Evolutionary conservation across 2,888 invertebrate species (phyloP).

Genomic region (Drosophila rubida): DNA sequence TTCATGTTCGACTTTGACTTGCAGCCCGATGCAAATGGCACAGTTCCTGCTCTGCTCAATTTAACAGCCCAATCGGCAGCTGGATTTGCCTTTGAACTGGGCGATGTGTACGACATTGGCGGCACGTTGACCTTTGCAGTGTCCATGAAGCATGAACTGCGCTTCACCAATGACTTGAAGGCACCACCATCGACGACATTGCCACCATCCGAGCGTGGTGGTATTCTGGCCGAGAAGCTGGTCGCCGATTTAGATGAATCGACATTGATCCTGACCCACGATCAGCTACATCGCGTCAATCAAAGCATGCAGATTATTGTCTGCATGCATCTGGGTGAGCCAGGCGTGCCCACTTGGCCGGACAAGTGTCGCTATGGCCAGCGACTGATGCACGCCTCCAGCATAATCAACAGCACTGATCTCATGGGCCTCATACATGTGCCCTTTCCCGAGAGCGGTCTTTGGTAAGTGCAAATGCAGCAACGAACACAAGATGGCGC

Average conservation of each 20-base stretch:
- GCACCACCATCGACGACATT: constrained; percentile 53
- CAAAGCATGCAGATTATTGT: constrained; percentile 86
- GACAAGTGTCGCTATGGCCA: constrained; percentile 87
- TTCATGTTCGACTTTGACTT: constrained; percentile 92
- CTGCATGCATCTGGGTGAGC: constrained; percentile 87
- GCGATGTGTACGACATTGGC: constrained; percentile 91
- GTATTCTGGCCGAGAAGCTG: constrained; percentile 82
- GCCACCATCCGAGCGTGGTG: constrained; percentile 68
- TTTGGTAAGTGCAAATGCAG: constrained; percentile 87
- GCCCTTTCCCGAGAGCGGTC: constrained; percentile 93
- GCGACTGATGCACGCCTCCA: constrained; percentile 86
- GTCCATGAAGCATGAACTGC: constrained; percentile 87
- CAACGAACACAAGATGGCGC: background rate
- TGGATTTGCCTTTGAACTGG: constrained; percentile 89
- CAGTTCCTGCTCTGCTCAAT: constrained; percentile 88
- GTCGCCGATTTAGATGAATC: constrained; percentile 67
- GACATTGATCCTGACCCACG: constrained; percentile 16
- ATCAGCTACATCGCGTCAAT: constrained; percentile 70
- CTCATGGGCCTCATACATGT: constrained; percentile 88
- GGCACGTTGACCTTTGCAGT: constrained; percentile 91
- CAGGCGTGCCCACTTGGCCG: constrained; percentile 88
- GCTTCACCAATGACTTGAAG: constrained; percentile 64
- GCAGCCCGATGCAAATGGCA: constrained; percentile 87
- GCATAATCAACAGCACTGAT: constrained; percentile 89
- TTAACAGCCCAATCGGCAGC: constrained; percentile 88